Evolutionary conservation across 2,113 vertebrate genomes (phyloP).

Genomic region (Alces alces): DNA sequence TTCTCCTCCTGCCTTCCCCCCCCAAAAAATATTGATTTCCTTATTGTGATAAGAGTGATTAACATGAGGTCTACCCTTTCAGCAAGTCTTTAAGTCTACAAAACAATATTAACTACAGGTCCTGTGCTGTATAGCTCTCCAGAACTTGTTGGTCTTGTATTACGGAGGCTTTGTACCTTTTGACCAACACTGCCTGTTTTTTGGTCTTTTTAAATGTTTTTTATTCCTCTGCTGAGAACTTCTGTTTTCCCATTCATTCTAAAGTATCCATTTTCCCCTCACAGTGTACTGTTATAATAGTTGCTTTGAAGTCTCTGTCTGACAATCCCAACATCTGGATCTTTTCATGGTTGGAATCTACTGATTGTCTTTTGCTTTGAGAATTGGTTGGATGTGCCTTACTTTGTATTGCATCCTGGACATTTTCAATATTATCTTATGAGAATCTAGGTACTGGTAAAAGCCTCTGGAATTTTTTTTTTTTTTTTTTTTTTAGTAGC

Average conservation of each 20-base stretch:
- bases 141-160: not conserved
- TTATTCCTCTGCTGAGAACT: not conserved
- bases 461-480: not conserved
- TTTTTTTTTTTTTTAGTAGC: not conserved
- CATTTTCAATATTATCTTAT: not conserved
- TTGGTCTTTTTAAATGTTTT: not conserved
- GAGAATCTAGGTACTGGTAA: not conserved
- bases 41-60: not conserved
- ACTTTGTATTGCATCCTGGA: not conserved
- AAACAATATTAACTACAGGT: not conserved
- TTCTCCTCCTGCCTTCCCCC: not conserved
- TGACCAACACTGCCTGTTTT: not conserved
- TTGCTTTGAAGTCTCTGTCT: not conserved
- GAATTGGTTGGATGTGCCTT: not conserved
- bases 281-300: not conserved
- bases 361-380: not conserved
- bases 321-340: not conserved
- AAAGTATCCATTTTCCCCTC: not conserved
- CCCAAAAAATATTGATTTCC: not conserved
- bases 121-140: not conserved
- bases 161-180: not conserved
- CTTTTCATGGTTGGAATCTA: not conserved
- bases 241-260: not conserved
- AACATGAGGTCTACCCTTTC: not conserved
- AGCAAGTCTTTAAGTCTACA: not conserved